phyloP scores from a whole-genome alignment of 2,888 invertebrate species.

The Diarsia mendica region DNA sequence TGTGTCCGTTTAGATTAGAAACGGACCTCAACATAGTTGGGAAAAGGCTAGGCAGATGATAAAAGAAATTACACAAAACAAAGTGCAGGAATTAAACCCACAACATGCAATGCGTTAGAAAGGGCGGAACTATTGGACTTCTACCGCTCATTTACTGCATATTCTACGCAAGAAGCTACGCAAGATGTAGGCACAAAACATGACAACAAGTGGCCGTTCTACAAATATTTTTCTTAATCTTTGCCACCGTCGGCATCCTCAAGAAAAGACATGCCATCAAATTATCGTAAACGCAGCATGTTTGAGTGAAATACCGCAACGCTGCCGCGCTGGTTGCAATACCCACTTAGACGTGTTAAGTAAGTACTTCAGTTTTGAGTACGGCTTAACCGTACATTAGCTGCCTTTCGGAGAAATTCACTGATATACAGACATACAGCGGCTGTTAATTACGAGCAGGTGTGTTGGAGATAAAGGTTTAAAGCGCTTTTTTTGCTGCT shows the following conservation, averaged over 20 bases:
- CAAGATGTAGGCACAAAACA: constrained; percentile 24
- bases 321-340: constrained; percentile 63
- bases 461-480: constrained; percentile 49
- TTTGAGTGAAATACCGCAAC: constrained; percentile 69
- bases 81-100: background rate
- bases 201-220: background rate
- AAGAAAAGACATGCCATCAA: constrained; percentile 62
- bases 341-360: constrained; percentile 70
- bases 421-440: constrained; percentile 44
- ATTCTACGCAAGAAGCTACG: background rate
- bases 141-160: background rate
- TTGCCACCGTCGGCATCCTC: constrained; percentile 54
- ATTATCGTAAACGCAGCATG: constrained; percentile 67
- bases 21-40: background rate
- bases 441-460: constrained; percentile 62
- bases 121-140: background rate
- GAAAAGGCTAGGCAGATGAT: background rate
- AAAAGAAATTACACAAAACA: background rate
- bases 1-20: background rate
- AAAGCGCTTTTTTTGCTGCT: constrained; percentile 42
- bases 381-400: constrained; percentile 64
- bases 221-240: constrained; percentile 54
- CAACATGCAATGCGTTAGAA: background rate
- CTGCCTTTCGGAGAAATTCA: constrained; percentile 55
- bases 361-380: constrained; percentile 69